A percentile compares a stretch with the other conserved stretches of the same genome.
These are phyloP conservation scores for Macropus fuliginosus DNA, from an alignment of 2,797 vertebrate genomes.

Conservation along the genomic window DNA sequence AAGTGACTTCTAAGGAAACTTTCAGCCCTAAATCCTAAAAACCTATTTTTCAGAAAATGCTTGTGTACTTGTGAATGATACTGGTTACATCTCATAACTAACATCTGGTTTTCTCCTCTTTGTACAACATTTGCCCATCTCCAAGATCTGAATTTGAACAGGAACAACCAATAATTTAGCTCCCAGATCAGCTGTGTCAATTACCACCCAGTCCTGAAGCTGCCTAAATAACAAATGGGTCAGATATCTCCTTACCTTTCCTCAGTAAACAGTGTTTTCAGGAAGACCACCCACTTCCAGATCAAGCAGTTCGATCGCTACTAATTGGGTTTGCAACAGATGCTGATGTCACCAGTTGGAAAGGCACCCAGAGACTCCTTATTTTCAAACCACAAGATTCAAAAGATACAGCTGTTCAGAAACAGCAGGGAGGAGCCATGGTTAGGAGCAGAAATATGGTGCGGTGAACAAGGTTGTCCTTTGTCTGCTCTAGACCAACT, in stretches of 20 bases:
- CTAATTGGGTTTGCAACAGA: conserved; percentile 19
- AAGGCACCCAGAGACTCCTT: conserved; percentile 29
- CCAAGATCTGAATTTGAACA: conserved; percentile 34
- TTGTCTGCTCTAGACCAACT: neutral
- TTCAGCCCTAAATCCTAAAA: neutral
- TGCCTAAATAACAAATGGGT: neutral
- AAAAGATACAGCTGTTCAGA: neutral
- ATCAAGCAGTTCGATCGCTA: conserved; percentile 16
- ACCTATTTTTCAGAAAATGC: neutral
- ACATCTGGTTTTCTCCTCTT: neutral
- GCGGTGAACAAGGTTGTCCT: neutral
- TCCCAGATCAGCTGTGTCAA: conserved; percentile 18
- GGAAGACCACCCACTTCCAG: neutral
- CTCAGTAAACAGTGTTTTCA: conserved; percentile 1
- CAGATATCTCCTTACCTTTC: neutral
- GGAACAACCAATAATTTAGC: neutral
- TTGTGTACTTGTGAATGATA: conserved; percentile 23
- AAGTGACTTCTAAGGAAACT: neutral
- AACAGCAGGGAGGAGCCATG: neutral
- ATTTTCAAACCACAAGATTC: conserved; percentile 27
- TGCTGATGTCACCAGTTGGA: neutral
- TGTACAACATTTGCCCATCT: neutral
- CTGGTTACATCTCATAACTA: neutral
- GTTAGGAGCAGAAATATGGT: neutral
- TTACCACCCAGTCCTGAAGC: neutral